Evolutionary conservation across 2,113 vertebrate species (phyloP).

Genomic region (Hassar affinis): DNA sequence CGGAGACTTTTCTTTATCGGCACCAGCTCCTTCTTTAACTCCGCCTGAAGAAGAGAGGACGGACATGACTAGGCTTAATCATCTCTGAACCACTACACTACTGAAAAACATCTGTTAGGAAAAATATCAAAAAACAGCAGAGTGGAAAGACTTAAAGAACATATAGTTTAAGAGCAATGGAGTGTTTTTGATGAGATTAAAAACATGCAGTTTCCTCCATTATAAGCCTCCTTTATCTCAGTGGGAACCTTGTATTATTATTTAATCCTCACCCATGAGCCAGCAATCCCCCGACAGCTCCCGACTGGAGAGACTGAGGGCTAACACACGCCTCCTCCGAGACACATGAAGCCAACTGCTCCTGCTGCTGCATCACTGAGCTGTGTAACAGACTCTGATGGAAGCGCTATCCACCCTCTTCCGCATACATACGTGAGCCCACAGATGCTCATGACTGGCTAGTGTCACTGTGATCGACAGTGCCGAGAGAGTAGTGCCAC

Average conservation of each 20-base stretch:
- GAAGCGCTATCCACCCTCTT: neutral
- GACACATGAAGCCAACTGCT: neutral
- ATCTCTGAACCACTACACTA: neutral
- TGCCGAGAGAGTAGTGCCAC: neutral
- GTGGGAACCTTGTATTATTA: neutral
- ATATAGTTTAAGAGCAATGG: neutral
- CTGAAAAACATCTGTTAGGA: too few relatives aligned
- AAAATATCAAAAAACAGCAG: too few relatives aligned
- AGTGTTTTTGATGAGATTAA: too few relatives aligned
- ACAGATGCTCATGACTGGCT: neutral
- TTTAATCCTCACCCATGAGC: neutral
- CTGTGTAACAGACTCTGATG: neutral
- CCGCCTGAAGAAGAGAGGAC: conserved; percentile 57
- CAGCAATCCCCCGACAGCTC: neutral
- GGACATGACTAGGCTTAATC: neutral
- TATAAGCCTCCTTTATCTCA: neutral
- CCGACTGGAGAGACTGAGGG: neutral
- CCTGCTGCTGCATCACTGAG: neutral
- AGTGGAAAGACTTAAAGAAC: neutral
- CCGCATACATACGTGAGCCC: neutral
- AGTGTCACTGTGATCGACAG: neutral
- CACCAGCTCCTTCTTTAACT: conserved; percentile 64
- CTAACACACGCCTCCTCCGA: neutral
- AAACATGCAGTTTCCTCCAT: too few relatives aligned
- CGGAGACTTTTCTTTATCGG: conserved; percentile 73